Conservation (phyloP, 1,140 invertebrate species). For the Sipha flava region DNA sequence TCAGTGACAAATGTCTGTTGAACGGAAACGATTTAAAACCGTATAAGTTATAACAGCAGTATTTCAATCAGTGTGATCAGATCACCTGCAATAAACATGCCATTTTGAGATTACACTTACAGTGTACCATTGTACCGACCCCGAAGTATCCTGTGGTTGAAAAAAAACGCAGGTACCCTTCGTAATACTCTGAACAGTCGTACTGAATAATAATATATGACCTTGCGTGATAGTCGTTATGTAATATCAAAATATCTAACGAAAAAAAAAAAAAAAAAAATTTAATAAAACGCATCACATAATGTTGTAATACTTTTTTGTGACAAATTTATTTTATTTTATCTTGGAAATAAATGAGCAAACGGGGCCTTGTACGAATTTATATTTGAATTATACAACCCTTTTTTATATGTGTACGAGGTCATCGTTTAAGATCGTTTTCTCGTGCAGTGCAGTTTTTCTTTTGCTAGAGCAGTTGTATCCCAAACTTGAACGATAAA, state of each 20-base stretch:
- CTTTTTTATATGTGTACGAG: background rate
- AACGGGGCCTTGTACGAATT: background rate
- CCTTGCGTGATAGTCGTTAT: background rate
- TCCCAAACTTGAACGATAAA: background rate
- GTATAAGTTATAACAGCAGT: background rate
- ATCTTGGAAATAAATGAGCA: background rate
- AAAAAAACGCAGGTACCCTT: background rate
- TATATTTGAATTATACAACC: background rate
- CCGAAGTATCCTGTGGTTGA: background rate
- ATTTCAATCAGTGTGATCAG: background rate
- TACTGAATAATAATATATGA: background rate
- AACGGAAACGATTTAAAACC: background rate
- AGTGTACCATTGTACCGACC: too few relatives aligned
- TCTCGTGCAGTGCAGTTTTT: background rate
- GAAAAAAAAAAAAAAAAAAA: too few relatives aligned
- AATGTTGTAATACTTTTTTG: background rate
- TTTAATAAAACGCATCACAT: too few relatives aligned
- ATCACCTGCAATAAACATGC: slow-evolving; percentile 5
- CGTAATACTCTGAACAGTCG: too few relatives aligned
- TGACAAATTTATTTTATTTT: background rate
- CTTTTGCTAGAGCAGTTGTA: background rate
- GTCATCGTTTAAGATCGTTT: background rate
- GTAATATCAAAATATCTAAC: background rate
- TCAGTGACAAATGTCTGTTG: background rate
- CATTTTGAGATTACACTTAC: background rate